Base-by-base conservation (phyloP, 2,113 vertebrate genomes). In the Laticauda colubrina region DNA sequence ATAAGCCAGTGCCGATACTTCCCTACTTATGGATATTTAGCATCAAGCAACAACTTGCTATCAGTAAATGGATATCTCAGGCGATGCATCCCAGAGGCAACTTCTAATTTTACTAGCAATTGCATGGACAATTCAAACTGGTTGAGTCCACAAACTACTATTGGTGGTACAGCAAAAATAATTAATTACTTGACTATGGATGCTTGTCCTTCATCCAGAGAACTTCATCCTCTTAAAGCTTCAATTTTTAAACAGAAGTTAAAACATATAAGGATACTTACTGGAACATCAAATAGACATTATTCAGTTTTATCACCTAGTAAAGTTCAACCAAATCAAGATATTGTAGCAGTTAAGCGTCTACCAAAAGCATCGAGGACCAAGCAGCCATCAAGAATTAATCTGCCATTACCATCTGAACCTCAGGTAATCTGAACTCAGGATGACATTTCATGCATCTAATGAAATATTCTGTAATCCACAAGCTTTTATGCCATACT, bases 311-410 rank as follows among this genome's bases (percentile, higher is more conserved):
- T 95, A 23, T 93, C 97, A 48, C 39, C 95, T 29, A 95, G 96
- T 90, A 97, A 95, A 88, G 87, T 98, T 7, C 96, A 98, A 55
- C 96, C 98, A 55, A 98, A 98, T 92, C 95, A 97, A 3, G 95
- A 48, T 92, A 85, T 95, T 5, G 96, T 98, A 0, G 89, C 97
- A 48, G 97, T 98, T 43, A 99, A 98, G 95, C 98, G 98, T 90
- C 97, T 98, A 34, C 98, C 98, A 0, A 99, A 99, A 95, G 98
- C 98, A 90, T 98, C 99, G 0, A 97, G 99, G 96, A 99, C 99
- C 51, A 99, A 99, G 95, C 99, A 99, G 92, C 99, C 99, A 0
- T 99, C 99, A 26, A 98, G 99, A 97, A 94, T 98, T 75, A 99
- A 98, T 93, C 98, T 98, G 92, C 99, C 99, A 0, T 91, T 95